phyloP scores from a whole-genome alignment of 2,797 vertebrate genomes.

The Apogon talboti region DNA sequence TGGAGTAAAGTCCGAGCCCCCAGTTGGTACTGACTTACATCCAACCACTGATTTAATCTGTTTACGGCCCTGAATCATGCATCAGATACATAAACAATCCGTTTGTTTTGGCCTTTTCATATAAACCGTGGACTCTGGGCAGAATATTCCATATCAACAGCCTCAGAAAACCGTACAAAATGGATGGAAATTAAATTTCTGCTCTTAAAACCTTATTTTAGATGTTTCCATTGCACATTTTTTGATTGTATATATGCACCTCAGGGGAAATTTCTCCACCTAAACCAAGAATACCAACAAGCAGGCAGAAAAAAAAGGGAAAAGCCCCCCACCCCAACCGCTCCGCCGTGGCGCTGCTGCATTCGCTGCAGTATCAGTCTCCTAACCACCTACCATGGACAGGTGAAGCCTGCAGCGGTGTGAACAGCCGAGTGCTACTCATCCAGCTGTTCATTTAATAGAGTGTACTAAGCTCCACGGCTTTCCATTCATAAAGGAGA shows the following conservation, averaged over 20 bases:
- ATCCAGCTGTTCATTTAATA: slow-evolving; percentile 80
- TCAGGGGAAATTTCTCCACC: neutral
- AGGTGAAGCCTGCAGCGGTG: slow-evolving; percentile 65
- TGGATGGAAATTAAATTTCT: slow-evolving; percentile 4
- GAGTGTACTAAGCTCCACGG: slow-evolving; percentile 72
- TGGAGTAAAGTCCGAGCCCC: too few relatives aligned
- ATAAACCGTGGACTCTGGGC: slow-evolving; percentile 1
- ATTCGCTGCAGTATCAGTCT: slow-evolving; percentile 58
- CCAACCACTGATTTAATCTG: too few relatives aligned
- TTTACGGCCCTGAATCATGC: neutral
- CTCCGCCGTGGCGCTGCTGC: neutral
- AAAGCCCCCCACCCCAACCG: too few relatives aligned
- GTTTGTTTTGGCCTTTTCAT: slow-evolving; percentile 6
- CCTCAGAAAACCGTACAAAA: neutral
- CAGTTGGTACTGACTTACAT: too few relatives aligned
- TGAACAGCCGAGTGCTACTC: slow-evolving; percentile 67
- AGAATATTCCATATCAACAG: neutral
- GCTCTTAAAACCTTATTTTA: neutral
- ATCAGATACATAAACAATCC: neutral
- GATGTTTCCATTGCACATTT: neutral
- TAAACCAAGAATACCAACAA: slow-evolving; percentile 10
- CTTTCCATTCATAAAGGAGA: slow-evolving; percentile 77
- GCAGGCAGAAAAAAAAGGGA: slow-evolving; percentile 1
- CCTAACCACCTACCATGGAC: slow-evolving; percentile 58
- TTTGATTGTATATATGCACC: neutral